phyloP scores from a whole-genome alignment of 2,888 invertebrate genomes.

The Drosophila nr. perissopoda region DNA sequence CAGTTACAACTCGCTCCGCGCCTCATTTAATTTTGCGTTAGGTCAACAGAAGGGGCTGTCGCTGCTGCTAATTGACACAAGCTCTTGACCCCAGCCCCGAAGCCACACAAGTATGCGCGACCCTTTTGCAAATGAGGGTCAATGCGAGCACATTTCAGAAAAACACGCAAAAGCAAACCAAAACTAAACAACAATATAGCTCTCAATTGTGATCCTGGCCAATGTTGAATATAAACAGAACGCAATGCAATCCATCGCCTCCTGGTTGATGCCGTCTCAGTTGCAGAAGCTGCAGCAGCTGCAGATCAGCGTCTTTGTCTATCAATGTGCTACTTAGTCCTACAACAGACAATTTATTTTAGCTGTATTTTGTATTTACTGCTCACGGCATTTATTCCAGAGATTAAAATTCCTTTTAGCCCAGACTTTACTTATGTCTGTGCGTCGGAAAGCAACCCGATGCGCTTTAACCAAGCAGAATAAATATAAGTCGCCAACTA shows the following conservation, averaged over 20 bases:
- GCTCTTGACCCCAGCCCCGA: slow-evolving; percentile 23
- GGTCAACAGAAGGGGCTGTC: slow-evolving; percentile 55
- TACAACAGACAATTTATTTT: neutral
- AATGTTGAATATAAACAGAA: neutral
- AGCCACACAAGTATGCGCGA: slow-evolving; percentile 50
- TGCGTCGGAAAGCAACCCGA: neutral
- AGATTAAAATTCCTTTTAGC: neutral
- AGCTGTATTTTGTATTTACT: neutral
- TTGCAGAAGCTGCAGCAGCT: slow-evolving; percentile 21
- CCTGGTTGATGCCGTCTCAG: slow-evolving; percentile 9
- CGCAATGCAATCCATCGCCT: neutral
- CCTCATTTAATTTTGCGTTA: slow-evolving; percentile 67
- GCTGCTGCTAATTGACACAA: slow-evolving; percentile 65
- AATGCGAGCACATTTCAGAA: slow-evolving; percentile 64
- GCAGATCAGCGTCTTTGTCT: neutral
- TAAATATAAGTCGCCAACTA: neutral
- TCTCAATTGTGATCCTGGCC: slow-evolving; percentile 8
- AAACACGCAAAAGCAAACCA: slow-evolving; percentile 38
- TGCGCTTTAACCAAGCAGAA: neutral
- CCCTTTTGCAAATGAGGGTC: slow-evolving; percentile 58
- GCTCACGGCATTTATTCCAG: neutral
- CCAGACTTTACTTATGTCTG: neutral
- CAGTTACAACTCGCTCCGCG: slow-evolving; percentile 9
- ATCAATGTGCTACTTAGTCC: neutral
- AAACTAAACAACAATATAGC: slow-evolving; percentile 20